Evolutionary conservation across 2,113 vertebrate genomes (phyloP), one percentile per base, ranked within the genome.

Genomic region (Piprites chloris): DNA sequence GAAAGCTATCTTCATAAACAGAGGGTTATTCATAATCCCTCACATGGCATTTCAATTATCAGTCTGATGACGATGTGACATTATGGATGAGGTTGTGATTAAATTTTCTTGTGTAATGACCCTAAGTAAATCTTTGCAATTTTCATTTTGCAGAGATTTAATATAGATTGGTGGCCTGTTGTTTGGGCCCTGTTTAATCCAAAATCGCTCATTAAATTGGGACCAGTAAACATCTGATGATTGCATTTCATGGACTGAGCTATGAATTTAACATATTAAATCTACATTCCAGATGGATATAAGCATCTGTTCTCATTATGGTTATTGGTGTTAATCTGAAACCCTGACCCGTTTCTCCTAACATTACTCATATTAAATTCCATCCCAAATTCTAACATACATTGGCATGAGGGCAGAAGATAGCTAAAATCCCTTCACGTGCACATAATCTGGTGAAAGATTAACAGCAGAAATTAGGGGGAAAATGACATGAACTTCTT

Each of bases 131-230:
- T 98, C 99, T 99, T 98, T 98, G 98, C 98, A 98, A 99, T 99
- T 99, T 99, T 99, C 98, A 99, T 99, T 99, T 99, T 98, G 98
- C 97, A 95, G 98, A 99, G 99, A 99, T 99, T 99, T 99, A 99
- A 99, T 99, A 98, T 98, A 99, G 98, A 99, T 99, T 96, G 98
- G 98, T 98, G 98, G 98, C 98, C 98, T 97, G 98, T 98, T 97
- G 97, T 97, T 98, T 98, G 98, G 98, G 97, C 95, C 80, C 95
- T 93, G 97, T 98, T 98, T 99, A 99, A 99, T 99, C 99, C 98
- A 97, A 97, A 98, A 98, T 98, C 98, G 63, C 96, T 98, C 98
- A 98, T 97, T 98, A 98, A 98, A 98, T 98, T 97, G 97, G 98
- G 97, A 96, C 98, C 96, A 95, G 98, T 97, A 98, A 98, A 98